Conservation (phyloP, 2,888 invertebrate species). For the Melinaea marsaeus region DNA sequence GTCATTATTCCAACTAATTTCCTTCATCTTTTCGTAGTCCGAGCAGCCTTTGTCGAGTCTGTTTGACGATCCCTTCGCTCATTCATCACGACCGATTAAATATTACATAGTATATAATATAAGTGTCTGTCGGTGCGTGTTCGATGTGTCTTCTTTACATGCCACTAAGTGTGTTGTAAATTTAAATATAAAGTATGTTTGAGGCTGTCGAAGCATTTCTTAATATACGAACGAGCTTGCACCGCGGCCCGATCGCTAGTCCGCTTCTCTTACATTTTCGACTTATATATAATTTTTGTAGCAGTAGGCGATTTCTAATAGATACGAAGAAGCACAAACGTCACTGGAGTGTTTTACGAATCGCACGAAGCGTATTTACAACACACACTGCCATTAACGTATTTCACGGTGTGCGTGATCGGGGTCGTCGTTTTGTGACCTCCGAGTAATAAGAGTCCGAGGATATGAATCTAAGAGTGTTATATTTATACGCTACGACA, state of each 20-base stretch:
- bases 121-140: conserved; percentile 67
- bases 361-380: conserved; percentile 53
- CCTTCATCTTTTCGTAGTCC: too few relatives aligned
- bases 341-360: conserved; percentile 66
- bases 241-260: conserved; percentile 71
- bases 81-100: conserved; percentile 34
- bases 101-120: conserved; percentile 33
- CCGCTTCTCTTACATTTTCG: conserved; percentile 52
- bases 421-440: conserved; percentile 46
- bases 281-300: conserved; percentile 58
- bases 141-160: conserved; percentile 73
- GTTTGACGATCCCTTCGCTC: conserved; percentile 16
- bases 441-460: conserved; percentile 24
- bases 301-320: conserved; percentile 57
- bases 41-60: not conserved
- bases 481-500: conserved; percentile 50
- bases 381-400: conserved; percentile 74
- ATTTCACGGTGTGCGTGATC: conserved; percentile 57
- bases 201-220: conserved; percentile 72
- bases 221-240: conserved; percentile 71
- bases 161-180: conserved; percentile 64
- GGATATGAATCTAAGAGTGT: conserved; percentile 38
- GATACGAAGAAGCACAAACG: conserved; percentile 66
- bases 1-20: conserved; percentile 32
- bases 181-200: conserved; percentile 65